Conservation (phyloP, 2,797 vertebrate genomes). For the Steatocranus sp. region DNA sequence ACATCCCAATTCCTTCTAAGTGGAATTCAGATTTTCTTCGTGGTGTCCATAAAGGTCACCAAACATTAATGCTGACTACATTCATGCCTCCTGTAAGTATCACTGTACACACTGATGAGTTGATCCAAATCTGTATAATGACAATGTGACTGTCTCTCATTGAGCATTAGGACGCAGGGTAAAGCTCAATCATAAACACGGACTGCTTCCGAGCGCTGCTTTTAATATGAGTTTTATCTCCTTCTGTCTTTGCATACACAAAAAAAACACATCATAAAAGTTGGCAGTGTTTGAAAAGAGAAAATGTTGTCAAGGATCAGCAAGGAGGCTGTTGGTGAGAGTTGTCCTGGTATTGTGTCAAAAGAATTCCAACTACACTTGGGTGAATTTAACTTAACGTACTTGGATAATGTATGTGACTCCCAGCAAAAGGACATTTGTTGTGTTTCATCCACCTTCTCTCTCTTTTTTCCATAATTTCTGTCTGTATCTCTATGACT, state of each 20-base stretch:
- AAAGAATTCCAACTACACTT: not conserved
- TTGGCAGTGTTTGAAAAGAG: not conserved
- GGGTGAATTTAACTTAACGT: not conserved
- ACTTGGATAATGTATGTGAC: not conserved
- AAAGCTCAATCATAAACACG: not conserved
- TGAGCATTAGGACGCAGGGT: not conserved
- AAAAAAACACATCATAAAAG: not conserved
- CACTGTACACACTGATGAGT: not conserved
- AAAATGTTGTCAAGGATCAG: not conserved
- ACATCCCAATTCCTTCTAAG: not conserved
- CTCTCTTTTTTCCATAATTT: not conserved
- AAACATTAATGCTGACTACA: not conserved
- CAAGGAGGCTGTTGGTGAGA: not conserved
- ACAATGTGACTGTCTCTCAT: not conserved
- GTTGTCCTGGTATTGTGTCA: not conserved
- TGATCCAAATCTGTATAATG: not conserved
- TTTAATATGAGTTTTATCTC: not conserved
- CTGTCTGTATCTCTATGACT: not conserved
- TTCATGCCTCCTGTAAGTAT: not conserved
- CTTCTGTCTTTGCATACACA: not conserved
- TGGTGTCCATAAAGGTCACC: not conserved
- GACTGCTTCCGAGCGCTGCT: not conserved
- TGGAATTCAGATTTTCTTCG: not conserved
- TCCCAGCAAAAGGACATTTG: not conserved
- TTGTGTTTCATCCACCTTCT: not conserved